Conservation (phyloP, 2,797 vertebrate genomes). For the Babyrousa celebensis region DNA sequence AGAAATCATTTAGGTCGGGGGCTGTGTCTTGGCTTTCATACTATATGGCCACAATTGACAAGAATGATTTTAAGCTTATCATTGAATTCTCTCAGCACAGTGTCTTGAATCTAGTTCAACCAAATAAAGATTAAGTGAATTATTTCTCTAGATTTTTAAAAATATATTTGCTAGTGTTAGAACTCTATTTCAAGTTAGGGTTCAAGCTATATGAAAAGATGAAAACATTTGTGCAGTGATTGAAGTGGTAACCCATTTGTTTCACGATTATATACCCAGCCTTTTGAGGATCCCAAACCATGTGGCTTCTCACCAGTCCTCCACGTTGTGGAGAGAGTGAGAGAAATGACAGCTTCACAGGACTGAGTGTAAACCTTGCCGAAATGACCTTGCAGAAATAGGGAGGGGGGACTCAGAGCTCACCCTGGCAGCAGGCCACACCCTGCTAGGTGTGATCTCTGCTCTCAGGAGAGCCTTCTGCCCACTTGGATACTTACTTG, state of each 20-base stretch:
- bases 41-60: neutral
- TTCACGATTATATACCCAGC: constrained; percentile 7
- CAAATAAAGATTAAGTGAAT: constrained; percentile 8
- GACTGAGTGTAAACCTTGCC: constrained; percentile 1
- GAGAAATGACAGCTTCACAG: neutral
- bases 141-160: neutral
- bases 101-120: constrained; percentile 48
- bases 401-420: neutral
- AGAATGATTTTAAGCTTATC: constrained; percentile 59
- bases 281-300: constrained; percentile 2
- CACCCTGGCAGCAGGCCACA: neutral
- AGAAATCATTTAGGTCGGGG: constrained; percentile 3
- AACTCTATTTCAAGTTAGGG: constrained; percentile 61
- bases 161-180: constrained; percentile 38
- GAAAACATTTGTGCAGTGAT: neutral
- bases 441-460: neutral
- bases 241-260: constrained; percentile 24
- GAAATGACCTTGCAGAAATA: constrained; percentile 80
- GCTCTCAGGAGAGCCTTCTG: neutral
- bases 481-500: neutral
- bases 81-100: constrained; percentile 18
- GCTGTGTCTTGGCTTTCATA: constrained; percentile 53
- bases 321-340: neutral
- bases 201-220: neutral
- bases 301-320: constrained; percentile 31